Evolutionary conservation across 1,140 invertebrate genomes (phyloP).

Genomic region (Drosophila sturtevanti): DNA sequence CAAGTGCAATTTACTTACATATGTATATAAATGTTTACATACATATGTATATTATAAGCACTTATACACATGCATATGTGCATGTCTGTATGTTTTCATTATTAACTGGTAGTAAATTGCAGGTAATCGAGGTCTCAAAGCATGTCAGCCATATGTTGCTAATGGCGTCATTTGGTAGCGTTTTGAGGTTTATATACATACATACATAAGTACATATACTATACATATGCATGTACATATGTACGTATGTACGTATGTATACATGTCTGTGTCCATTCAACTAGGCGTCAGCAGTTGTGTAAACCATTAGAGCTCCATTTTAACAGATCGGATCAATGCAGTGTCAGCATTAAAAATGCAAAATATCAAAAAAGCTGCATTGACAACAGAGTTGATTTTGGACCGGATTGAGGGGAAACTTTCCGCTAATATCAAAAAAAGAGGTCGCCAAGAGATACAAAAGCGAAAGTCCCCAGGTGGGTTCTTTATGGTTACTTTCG

Average conservation of each 20-base stretch:
- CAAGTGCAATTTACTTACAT: conserved; percentile 49
- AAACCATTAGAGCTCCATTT: conserved; percentile 21
- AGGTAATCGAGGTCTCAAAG: conserved; percentile 42
- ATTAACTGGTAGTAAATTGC: conserved; percentile 35
- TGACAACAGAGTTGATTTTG: conserved; percentile 38
- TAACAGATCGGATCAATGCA: conserved; percentile 14
- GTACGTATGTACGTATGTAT: background rate
- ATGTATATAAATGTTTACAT: conserved; percentile 8
- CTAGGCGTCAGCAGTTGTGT: conserved; percentile 46
- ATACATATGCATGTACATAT: background rate
- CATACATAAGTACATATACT: background rate
- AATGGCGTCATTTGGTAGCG: conserved; percentile 43
- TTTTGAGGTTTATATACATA: background rate
- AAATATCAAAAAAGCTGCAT: conserved; percentile 29
- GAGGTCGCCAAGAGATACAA: conserved; percentile 46
- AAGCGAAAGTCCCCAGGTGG: conserved; percentile 46
- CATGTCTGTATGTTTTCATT: conserved; percentile 6
- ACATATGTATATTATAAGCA: background rate
- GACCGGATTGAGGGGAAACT: conserved; percentile 68
- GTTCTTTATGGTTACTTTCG: conserved; percentile 7
- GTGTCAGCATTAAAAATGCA: conserved; percentile 16
- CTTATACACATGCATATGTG: background rate
- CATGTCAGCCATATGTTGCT: conserved; percentile 52
- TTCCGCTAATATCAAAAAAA: conserved; percentile 43
- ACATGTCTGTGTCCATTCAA: background rate